Conservation (phyloP, 2,113 vertebrate species). For the Carassius auratus region DNA sequence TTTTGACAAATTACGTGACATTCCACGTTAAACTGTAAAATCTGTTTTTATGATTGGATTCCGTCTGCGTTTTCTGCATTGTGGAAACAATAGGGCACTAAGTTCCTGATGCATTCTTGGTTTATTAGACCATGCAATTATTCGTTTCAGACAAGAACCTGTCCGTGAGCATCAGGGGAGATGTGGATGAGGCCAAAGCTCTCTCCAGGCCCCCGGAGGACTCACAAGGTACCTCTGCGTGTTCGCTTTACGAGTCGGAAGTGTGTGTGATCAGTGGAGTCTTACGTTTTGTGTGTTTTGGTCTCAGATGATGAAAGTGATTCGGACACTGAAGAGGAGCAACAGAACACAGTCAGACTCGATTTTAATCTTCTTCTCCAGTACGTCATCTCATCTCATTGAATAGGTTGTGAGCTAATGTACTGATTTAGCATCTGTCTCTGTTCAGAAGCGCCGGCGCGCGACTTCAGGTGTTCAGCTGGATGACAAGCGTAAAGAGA, state of each 20-base stretch:
- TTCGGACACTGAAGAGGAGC: constrained; percentile 94
- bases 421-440: not conserved
- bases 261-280: not conserved
- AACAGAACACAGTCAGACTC: constrained; percentile 90
- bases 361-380: not conserved
- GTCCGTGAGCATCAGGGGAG: constrained; percentile 87
- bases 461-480: constrained; percentile 91
- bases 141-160: constrained; percentile 87
- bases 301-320: constrained; percentile 93
- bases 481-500: constrained; percentile 95
- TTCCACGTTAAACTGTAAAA: too few species aligned
- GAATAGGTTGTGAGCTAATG: not conserved
- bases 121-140: not conserved
- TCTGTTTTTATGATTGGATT: too few species aligned
- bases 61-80: too few species aligned
- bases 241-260: not conserved
- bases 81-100: too few species aligned
- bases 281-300: constrained; percentile 1
- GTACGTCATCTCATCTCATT: not conserved
- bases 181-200: constrained; percentile 95
- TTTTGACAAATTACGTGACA: too few species aligned
- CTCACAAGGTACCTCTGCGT: constrained; percentile 83
- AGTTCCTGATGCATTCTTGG: not conserved
- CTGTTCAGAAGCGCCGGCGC: constrained; percentile 86
- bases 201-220: constrained; percentile 95